Evolutionary conservation across 37 sponge, comb jelly and placozoan genomes (phyloP).

Genomic region (Chondrosia reniformis): DNA sequence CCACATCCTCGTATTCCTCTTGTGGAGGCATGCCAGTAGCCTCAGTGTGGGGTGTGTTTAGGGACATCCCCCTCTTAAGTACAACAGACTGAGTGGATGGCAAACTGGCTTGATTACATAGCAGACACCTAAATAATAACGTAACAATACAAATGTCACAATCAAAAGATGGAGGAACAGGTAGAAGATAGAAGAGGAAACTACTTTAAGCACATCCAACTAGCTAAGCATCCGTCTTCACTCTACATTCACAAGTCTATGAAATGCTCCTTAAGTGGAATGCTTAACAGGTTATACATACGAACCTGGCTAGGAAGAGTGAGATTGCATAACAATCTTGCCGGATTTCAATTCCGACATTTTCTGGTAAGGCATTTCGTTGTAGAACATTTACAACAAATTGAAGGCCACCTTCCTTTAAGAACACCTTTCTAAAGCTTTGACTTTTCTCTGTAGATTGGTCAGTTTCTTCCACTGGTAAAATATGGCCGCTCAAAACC

Average conservation of each 20-base stretch:
- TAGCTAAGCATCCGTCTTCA: too few relatives aligned
- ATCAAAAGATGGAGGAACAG: neutral
- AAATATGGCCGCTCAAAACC: slow-evolving; percentile 60
- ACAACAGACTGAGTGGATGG: neutral
- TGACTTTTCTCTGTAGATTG: slow-evolving; percentile 19
- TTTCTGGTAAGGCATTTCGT: slow-evolving; percentile 39
- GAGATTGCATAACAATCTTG: slow-evolving; percentile 84
- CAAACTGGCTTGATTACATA: slow-evolving; percentile 39
- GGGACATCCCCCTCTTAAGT: slow-evolving; percentile 5
- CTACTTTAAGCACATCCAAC: too few relatives aligned
- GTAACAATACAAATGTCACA: neutral
- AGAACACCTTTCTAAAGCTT: slow-evolving; percentile 56
- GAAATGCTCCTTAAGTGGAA: too few relatives aligned
- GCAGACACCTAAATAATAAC: slow-evolving; percentile 37
- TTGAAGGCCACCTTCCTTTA: slow-evolving; percentile 65
- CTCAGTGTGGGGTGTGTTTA: neutral
- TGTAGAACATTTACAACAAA: slow-evolving; percentile 68
- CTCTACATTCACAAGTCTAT: too few relatives aligned
- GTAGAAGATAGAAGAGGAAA: neutral
- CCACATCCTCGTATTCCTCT: slow-evolving; percentile 11
- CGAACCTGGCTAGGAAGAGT: slow-evolving; percentile 65
- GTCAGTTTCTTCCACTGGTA: slow-evolving; percentile 44
- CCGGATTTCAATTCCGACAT: slow-evolving; percentile 50
- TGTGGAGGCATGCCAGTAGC: slow-evolving; percentile 15
- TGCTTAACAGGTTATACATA: too few relatives aligned